phyloP scores from a whole-genome alignment of 2,113 vertebrate genomes.

The Oncorhynchus nerka region DNA sequence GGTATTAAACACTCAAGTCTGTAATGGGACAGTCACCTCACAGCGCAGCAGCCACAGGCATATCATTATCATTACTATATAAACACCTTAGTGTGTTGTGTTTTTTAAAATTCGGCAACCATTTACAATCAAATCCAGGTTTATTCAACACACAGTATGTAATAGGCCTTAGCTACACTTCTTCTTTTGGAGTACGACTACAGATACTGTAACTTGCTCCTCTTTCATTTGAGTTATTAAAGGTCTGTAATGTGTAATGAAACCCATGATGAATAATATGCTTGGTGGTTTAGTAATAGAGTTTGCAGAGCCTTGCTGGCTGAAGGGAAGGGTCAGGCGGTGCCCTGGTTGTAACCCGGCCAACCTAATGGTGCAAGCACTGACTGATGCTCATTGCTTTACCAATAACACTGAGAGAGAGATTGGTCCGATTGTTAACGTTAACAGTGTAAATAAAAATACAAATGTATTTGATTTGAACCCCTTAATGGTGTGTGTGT shows the following conservation, averaged over 20 bases:
- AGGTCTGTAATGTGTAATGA: constrained; percentile 47
- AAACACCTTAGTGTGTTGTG: not conserved
- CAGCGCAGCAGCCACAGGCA: constrained; percentile 37
- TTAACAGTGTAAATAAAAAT: constrained; percentile 14
- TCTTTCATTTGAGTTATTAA: not conserved
- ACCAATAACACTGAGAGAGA: constrained; percentile 47
- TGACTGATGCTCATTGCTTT: constrained; percentile 52
- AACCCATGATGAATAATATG: constrained; percentile 34
- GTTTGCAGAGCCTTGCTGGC: constrained; percentile 39
- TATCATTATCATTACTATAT: constrained; percentile 57
- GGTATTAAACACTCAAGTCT: constrained; percentile 36
- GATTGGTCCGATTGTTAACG: constrained; percentile 47
- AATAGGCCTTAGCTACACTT: constrained; percentile 7
- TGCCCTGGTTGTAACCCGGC: constrained; percentile 52
- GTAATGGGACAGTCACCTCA: constrained; percentile 61
- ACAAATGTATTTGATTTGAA: not conserved
- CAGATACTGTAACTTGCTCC: not conserved
- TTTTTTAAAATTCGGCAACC: constrained; percentile 42
- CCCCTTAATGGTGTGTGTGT: not conserved
- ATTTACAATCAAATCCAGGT: constrained; percentile 40
- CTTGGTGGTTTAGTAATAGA: constrained; percentile 37
- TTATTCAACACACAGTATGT: constrained; percentile 16
- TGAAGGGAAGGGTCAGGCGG: constrained; percentile 33
- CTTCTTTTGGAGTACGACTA: constrained; percentile 15
- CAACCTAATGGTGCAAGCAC: constrained; percentile 52